A percentile compares a stretch with the other conserved stretches of the same genome.
These are phyloP conservation scores for Drosophila niveifrons DNA, from an alignment of 2,888 invertebrate genomes.

Conservation along the genomic window DNA sequence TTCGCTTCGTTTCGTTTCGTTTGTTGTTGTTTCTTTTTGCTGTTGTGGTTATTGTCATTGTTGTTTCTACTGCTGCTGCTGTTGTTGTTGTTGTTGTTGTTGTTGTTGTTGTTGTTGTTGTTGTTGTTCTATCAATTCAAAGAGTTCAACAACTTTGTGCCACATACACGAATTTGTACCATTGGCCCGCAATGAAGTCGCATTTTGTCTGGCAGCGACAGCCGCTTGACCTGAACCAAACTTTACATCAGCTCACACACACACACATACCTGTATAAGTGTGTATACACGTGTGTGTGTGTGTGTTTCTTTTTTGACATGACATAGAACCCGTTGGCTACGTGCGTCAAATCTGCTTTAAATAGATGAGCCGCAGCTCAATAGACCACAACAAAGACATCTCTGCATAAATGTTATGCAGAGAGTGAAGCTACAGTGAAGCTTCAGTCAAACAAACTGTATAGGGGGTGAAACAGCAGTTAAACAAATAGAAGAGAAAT, in stretches of 20 bases:
- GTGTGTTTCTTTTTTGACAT: slow-evolving; percentile 13
- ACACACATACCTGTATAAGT: slow-evolving; percentile 4
- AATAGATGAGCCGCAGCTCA: slow-evolving; percentile 5
- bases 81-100: too few relatives aligned
- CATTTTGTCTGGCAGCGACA: slow-evolving; percentile 41
- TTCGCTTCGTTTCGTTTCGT: background rate
- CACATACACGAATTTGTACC: slow-evolving; percentile 57
- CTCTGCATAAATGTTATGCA: background rate
- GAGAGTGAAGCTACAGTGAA: background rate
- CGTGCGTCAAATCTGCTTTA: slow-evolving; percentile 15
- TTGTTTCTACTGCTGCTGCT: too few relatives aligned
- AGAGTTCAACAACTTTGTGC: slow-evolving; percentile 72
- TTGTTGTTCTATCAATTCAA: slow-evolving; percentile 41
- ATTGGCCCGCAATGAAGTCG: slow-evolving; percentile 24
- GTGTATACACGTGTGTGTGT: slow-evolving; percentile 2
- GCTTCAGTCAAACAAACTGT: background rate
- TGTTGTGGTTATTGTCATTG: slow-evolving; percentile 9
- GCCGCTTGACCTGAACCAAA: slow-evolving; percentile 45
- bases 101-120: background rate
- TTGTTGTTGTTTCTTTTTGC: slow-evolving; percentile 4
- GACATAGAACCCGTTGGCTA: slow-evolving; percentile 19
- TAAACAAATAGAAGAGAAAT: background rate
- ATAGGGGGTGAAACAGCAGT: background rate
- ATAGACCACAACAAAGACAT: background rate
- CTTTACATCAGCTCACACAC: background rate